These are phyloP conservation scores for Syndactyla subalaris DNA, from an alignment of 2,797 vertebrate species.

Conservation along the genomic window DNA sequence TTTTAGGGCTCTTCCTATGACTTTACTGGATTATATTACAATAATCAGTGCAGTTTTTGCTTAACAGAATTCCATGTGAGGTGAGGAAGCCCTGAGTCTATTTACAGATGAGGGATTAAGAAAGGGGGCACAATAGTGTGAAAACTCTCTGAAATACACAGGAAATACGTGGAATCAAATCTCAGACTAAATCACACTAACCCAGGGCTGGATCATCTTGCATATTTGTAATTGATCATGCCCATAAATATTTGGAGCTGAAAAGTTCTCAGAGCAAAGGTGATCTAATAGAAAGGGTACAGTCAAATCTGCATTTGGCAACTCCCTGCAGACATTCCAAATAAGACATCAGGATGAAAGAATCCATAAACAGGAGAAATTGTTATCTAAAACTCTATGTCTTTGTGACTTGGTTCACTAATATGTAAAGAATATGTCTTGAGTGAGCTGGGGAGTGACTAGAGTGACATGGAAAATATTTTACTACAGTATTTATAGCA, in stretches of 20 bases:
- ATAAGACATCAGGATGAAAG: not conserved
- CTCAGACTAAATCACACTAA: not conserved
- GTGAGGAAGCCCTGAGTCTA: not conserved
- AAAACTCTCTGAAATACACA: not conserved
- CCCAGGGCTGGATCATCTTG: not conserved
- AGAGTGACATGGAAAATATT: not conserved
- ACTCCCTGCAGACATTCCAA: not conserved
- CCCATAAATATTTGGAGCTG: not conserved
- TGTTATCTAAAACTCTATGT: not conserved
- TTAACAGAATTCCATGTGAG: not conserved
- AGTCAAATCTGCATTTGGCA: not conserved
- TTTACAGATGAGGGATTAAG: not conserved
- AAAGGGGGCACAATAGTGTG: too few relatives aligned
- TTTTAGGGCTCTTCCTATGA: not conserved
- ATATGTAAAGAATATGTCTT: not conserved
- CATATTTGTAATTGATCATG: not conserved
- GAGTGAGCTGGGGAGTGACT: not conserved
- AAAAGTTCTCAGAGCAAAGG: not conserved
- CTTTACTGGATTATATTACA: not conserved
- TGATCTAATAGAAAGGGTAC: not conserved
- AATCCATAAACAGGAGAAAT: not conserved
- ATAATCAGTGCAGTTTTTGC: not conserved
- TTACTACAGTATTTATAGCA: not conserved
- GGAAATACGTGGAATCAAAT: not conserved
- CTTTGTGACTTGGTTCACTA: not conserved